Evolutionary conservation across 1,140 invertebrate genomes (phyloP).

Genomic region (Liolophura sinensis): DNA sequence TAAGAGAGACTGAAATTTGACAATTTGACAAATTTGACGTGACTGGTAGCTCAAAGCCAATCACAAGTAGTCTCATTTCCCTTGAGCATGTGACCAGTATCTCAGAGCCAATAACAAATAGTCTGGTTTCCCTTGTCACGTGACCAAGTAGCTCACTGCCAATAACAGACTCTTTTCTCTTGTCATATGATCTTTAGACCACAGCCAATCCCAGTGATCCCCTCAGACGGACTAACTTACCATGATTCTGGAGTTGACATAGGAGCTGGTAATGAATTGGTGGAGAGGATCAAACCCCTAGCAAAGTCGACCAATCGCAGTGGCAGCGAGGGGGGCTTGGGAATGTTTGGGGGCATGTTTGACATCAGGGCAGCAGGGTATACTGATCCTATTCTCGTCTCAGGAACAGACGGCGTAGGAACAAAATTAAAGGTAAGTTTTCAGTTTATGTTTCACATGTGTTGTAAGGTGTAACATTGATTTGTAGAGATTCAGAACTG

Average conservation of each 20-base stretch:
- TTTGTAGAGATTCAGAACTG: no score
- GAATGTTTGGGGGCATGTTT: conserved; percentile 93
- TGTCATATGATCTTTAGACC: neutral
- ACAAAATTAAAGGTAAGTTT: conserved; percentile 84
- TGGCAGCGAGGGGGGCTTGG: conserved; percentile 78
- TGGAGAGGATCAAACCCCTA: conserved; percentile 81
- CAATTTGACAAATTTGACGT: no score
- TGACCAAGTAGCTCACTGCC: no score
- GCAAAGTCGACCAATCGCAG: conserved; percentile 58
- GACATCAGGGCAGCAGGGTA: conserved; percentile 69
- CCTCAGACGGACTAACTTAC: conserved; percentile 77
- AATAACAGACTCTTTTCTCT: conserved; percentile 2
- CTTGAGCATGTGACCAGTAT: no score
- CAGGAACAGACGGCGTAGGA: conserved; percentile 95
- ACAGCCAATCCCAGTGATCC: neutral
- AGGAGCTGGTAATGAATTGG: conserved; percentile 82
- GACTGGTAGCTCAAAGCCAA: neutral
- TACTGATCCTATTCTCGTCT: conserved; percentile 84
- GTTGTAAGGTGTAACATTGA: neutral
- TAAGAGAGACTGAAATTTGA: no score
- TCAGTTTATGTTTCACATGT: neutral
- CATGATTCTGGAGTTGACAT: conserved; percentile 93
- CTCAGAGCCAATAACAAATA: no score
- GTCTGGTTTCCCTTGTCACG: no score
- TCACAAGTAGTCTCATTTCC: no score